Base-by-base conservation (phyloP, 2,888 invertebrate genomes). In the Polylopha cassiicola region DNA sequence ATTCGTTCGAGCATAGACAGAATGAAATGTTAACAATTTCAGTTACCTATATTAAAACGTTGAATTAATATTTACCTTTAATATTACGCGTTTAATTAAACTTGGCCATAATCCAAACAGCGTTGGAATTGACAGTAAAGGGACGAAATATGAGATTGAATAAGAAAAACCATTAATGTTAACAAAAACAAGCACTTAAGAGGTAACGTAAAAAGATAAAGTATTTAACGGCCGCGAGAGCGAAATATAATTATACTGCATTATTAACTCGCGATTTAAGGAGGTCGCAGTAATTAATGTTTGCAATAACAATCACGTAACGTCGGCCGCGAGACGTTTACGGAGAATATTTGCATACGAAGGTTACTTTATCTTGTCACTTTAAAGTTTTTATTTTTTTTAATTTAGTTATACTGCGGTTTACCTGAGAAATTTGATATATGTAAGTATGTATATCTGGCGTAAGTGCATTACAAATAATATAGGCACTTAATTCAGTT, bases 241-340 rank as follows among this genome's bases (percentile, higher is more conserved):
- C 61, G 53, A 69, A 68, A 66, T 61, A 68, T 67, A 70, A 73
- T 73, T 68, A 73, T 64, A 66, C 56, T 60, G 62, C 64, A 58
- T 72, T 65, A 71, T 73, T 68, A 72, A 64, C 60, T 62, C 53
- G 56, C 58, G 59, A 57, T 63, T 70, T 65, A 68, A 73, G 72
- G 74, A 78, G 78, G 78, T 77, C 72, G 63, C 47, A 64, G 71
- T 75, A 78, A 80, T 81, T 81, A 81, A 78, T 68, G 67, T 69
- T 62, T 50, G 64, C 61, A 73, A 73, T 73, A 73, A 73, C 66
- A 68, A 71, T 69, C 58, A 60, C 53, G 63, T 69, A 69, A 73
- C 65, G 70, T 62, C 56, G 59, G 58, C 63, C 61, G 60, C 60
- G 60, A 64, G 62, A 60, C 59, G 49, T 71, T 70, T 71, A 70